Base-by-base conservation (phyloP, 2,888 invertebrate species). In the Lypha dubia region DNA sequence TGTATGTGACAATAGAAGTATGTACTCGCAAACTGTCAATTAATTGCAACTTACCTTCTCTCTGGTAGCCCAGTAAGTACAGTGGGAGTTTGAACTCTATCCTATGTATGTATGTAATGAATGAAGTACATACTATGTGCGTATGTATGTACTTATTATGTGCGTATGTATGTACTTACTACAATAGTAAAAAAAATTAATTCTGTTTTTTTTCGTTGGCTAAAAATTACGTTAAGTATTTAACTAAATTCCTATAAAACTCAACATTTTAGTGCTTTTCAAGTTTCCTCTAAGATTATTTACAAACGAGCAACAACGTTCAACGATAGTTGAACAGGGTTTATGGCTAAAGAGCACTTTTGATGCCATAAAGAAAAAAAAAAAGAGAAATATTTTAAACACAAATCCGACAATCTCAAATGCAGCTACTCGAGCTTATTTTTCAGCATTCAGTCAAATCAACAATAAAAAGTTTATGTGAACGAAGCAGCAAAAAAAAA, bases 381-480 rank as follows among this genome's bases (percentile, higher is more conserved):
- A n/a, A n/a, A n/a, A 44, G n/a, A n/a, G n/a, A n/a, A n/a, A n/a
- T n/a, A n/a, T n/a, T 74, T 80, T 74, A 46, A 79, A 49, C 56
- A 77, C 70, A 70, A 83, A 83, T 74, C 79, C 56, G 35, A 28
- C 49, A 68, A 83, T 77, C 63, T 35, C 11, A 79, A 82, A 68
- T 68, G 68, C 68, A 63, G 56, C 13, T 58, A 68, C 63, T 73
- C 67, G 51, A 65, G 8, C 24, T 74, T 58, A 11, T 44, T 20
- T 56, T 38, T 11, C 51, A 24, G 41, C 28, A 32, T 28, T n/a
- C 41, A 58, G 56, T 49, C 32, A 56, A 65, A 41, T 17, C 60
- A 60, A 60, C 35, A 58, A 60, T 22, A 49, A n/a, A 62, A 77
- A 79, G 49, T 58, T 49, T 71, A 24, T 79, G 32, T 38, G 20